Percentiles rank a stretch among this genome's conserved stretches.
phyloP scores from a whole-genome alignment of 2,888 invertebrate species.

The Mesochorus sp. region DNA sequence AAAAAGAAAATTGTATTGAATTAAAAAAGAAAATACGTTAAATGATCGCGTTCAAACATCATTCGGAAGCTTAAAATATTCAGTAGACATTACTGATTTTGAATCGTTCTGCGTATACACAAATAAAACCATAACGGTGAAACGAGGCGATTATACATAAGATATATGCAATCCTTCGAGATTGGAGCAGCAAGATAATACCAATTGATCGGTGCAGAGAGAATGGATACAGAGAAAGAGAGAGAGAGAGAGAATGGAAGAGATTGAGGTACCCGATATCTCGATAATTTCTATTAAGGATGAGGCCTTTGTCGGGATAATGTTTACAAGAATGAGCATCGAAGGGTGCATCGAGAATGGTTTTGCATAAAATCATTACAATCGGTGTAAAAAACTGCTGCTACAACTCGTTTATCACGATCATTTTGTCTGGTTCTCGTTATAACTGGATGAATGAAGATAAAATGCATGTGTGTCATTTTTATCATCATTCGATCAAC shows the following conservation, averaged over 20 bases:
- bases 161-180: slow-evolving; percentile 10
- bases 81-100: too few species aligned
- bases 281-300: slow-evolving; percentile 28
- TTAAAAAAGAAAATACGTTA: too few species aligned
- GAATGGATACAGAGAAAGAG: not conserved
- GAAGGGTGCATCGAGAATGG: too few species aligned
- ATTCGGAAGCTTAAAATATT: not conserved
- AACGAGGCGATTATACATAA: slow-evolving; percentile 5
- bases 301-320: slow-evolving; percentile 7
- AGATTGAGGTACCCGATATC: slow-evolving; percentile 30
- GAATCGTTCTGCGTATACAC: too few species aligned
- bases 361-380: too few species aligned
- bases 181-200: slow-evolving; percentile 36
- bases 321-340: not conserved
- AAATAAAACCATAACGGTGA: not conserved
- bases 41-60: not conserved
- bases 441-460: not conserved
- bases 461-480: not conserved
- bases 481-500: not conserved
- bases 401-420: not conserved
- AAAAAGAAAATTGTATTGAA: too few species aligned
- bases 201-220: not conserved
- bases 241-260: not conserved
- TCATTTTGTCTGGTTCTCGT: not conserved
- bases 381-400: too few species aligned